Percentiles rank a stretch among this genome's conserved stretches.
Evolutionary conservation across 2,888 invertebrate genomes (phyloP).

Genomic region (Abscondita cerata): DNA sequence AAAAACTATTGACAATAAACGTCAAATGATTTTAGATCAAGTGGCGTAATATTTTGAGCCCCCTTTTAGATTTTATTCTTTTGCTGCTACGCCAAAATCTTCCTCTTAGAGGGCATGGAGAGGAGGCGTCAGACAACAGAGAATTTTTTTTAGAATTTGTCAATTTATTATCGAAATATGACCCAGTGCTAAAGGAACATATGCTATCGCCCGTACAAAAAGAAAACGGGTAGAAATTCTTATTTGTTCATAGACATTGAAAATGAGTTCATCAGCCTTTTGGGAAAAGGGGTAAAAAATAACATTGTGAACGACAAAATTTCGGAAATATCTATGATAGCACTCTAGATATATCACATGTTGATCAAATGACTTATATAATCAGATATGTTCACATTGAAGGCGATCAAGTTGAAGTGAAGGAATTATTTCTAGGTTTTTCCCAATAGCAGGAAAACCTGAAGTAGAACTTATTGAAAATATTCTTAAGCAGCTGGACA

Average conservation of each 20-base stretch:
- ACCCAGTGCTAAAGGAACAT: conserved; percentile 27
- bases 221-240: not conserved
- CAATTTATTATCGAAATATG: conserved; percentile 29
- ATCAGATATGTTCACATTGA: conserved; percentile 29
- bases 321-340: conserved; percentile 28
- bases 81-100: not conserved
- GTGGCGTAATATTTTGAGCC: no score
- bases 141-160: conserved; percentile 28
- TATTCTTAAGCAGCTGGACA: conserved; percentile 18
- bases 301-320: conserved; percentile 15
- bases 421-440: conserved; percentile 29
- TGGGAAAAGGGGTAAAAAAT: conserved; percentile 24
- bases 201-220: not conserved
- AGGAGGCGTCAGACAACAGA: conserved; percentile 12
- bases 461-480: conserved; percentile 18
- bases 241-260: conserved; percentile 29
- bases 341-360: conserved; percentile 22
- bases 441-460: conserved; percentile 20
- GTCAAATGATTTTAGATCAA: no score
- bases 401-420: conserved; percentile 22
- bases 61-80: no score
- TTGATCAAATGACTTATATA: conserved; percentile 27
- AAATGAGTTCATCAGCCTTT: conserved; percentile 21
- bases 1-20: no score
- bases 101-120: not conserved